Percentiles rank a stretch among this genome's conserved stretches.
phyloP scores from a whole-genome alignment of 2,113 vertebrate genomes.

The Herpailurus yagouaroundi region DNA sequence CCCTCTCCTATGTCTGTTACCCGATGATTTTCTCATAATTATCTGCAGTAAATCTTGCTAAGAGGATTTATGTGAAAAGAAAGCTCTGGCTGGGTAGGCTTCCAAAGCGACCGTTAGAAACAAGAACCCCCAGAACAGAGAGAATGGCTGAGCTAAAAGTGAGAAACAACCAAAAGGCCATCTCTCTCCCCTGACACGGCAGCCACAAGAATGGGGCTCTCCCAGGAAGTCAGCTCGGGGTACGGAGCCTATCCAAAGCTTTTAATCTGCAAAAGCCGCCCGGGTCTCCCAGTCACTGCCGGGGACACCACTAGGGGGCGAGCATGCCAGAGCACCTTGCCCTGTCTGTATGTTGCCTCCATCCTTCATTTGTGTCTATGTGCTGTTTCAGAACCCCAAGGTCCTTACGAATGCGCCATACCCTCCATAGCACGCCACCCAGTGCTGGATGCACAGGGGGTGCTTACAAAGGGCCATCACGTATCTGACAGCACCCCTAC shows the following conservation, averaged over 20 bases:
- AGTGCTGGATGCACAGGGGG: accelerated
- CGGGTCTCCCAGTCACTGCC: too few species aligned
- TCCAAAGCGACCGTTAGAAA: not conserved
- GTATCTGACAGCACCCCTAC: not conserved
- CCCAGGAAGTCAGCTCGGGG: not conserved
- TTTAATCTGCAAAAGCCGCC: not conserved
- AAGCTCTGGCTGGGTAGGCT: not conserved
- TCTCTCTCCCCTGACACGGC: not conserved
- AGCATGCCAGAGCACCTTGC: not conserved
- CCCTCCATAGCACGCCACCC: not conserved
- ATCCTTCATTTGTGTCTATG: not conserved
- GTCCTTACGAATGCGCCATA: accelerated
- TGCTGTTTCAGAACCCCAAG: not conserved
- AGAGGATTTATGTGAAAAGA: not conserved
- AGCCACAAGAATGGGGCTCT: not conserved
- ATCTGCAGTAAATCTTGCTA: not conserved
- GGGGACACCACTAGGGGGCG: not conserved
- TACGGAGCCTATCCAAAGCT: not conserved
- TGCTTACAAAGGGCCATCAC: not conserved
- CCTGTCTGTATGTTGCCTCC: accelerated
- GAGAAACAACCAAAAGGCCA: not conserved
- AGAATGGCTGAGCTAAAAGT: not conserved
- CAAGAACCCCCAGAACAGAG: not conserved
- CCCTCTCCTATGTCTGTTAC: not conserved
- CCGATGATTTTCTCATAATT: not conserved